A percentile compares a stretch with the other conserved stretches of the same genome.
Conservation (phyloP, 1,140 invertebrate genomes). For the Conus betulinus region DNA sequence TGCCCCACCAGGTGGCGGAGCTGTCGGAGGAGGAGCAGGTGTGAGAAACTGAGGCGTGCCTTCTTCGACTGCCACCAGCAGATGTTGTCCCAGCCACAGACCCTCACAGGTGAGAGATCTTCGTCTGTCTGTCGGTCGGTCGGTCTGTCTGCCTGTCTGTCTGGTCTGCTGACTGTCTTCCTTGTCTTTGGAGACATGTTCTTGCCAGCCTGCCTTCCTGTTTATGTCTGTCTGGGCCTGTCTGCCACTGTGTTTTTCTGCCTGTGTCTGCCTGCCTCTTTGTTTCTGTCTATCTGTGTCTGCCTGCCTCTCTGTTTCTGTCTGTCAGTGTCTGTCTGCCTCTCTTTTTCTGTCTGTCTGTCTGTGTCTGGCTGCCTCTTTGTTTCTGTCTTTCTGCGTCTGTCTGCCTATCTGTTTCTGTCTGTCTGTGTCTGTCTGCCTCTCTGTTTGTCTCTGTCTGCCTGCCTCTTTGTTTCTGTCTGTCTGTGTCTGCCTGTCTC, state of each 20-base stretch:
- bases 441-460: too few species aligned
- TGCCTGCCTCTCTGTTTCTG: not conserved
- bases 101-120: conserved; percentile 1
- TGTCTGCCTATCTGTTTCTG: not conserved
- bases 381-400: not conserved
- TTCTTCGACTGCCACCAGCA: not conserved
- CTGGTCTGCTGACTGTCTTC: not conserved
- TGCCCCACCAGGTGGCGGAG: conserved; percentile 19
- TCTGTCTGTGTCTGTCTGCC: not conserved
- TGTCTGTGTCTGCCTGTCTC: too few species aligned
- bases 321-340: not conserved
- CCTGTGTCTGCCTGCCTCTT: not conserved
- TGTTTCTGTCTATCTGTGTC: not conserved
- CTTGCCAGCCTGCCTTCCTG: too few species aligned
- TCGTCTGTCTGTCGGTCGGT: not conserved
- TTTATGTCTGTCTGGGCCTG: too few species aligned
- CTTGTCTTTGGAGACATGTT: not conserved
- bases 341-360: not conserved
- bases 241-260: too few species aligned
- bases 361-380: not conserved
- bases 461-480: too few species aligned
- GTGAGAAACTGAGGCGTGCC: not conserved
- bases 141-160: not conserved
- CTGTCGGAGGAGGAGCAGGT: conserved; percentile 22
- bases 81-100: not conserved